phyloP scores from a whole-genome alignment of 2,797 vertebrate species.

The Catamblyrhynchus diadema region DNA sequence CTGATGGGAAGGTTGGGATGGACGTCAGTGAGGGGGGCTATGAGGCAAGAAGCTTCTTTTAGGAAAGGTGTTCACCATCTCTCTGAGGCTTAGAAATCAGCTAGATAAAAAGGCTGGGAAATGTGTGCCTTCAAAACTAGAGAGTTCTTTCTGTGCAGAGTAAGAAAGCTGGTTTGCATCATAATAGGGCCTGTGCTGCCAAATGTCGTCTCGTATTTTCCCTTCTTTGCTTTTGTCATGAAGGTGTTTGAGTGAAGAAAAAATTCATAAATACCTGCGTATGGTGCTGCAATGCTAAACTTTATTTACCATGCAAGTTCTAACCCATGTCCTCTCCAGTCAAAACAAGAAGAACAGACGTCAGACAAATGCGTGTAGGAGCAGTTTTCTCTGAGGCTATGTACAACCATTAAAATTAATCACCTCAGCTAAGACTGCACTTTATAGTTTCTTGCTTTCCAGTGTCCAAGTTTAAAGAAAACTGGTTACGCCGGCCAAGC shows the following conservation, averaged over 20 bases:
- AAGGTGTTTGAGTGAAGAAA: background rate
- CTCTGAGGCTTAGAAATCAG: background rate
- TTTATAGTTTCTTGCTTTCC: constrained; percentile 2
- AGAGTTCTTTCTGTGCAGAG: background rate
- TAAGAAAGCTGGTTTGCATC: background rate
- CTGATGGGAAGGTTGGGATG: background rate
- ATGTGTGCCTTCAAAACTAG: background rate
- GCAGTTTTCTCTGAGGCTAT: constrained; percentile 48
- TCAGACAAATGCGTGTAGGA: background rate
- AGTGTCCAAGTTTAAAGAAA: constrained; percentile 12
- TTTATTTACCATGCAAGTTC: constrained; percentile 19
- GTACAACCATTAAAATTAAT: constrained; percentile 35
- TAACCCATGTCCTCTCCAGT: constrained; percentile 32
- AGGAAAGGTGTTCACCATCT: background rate
- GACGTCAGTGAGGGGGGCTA: background rate
- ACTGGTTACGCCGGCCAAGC: background rate
- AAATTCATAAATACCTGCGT: background rate
- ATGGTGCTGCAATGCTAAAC: background rate
- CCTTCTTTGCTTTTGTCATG: background rate
- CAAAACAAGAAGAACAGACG: constrained; percentile 44
- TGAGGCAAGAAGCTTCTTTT: background rate
- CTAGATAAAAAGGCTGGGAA: background rate
- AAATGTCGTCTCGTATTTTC: background rate
- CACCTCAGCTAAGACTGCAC: background rate
- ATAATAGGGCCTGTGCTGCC: background rate